A percentile compares a stretch with the other conserved stretches of the same genome.
Conservation (phyloP, 2,888 invertebrate genomes). For the Raillietiella orientalis region DNA sequence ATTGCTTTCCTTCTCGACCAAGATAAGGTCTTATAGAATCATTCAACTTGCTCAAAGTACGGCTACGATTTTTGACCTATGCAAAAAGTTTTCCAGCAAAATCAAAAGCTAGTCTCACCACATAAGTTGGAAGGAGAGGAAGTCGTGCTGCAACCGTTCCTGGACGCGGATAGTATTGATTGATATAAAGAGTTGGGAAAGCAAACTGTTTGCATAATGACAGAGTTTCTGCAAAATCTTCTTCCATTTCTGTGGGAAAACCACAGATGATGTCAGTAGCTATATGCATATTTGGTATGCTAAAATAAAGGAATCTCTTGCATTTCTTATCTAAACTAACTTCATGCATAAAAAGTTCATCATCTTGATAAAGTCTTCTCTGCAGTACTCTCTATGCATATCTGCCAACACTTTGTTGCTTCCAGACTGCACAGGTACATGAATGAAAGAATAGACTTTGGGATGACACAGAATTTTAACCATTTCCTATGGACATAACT, state of each 20-base stretch:
- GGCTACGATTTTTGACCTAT: slow-evolving; percentile 65
- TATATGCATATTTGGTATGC: slow-evolving; percentile 63
- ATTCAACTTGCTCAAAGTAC: slow-evolving; percentile 54
- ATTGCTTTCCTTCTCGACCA: slow-evolving; percentile 24
- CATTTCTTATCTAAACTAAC: slow-evolving; percentile 14
- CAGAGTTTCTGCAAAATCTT: slow-evolving; percentile 64
- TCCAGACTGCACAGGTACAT: slow-evolving; percentile 93
- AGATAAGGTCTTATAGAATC: slow-evolving; percentile 54
- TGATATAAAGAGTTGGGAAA: slow-evolving; percentile 83
- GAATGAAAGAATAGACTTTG: slow-evolving; percentile 72
- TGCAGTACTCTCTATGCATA: slow-evolving; percentile 81
- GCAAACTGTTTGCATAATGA: slow-evolving; percentile 44
- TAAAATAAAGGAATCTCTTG: slow-evolving; percentile 12
- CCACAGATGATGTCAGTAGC: slow-evolving; percentile 97
- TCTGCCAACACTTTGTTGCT: slow-evolving; percentile 72
- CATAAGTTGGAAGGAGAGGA: slow-evolving; percentile 43
- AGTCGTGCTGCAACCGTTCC: slow-evolving; percentile 86
- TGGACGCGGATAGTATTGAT: slow-evolving; percentile 85
- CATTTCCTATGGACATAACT: slow-evolving; percentile 23
- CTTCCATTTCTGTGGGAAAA: slow-evolving; percentile 77
- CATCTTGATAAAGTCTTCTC: slow-evolving; percentile 60
- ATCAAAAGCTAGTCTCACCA: slow-evolving; percentile 13
- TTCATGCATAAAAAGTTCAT: slow-evolving; percentile 43
- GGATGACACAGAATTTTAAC: slow-evolving; percentile 56
- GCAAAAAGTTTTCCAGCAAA: slow-evolving; percentile 6